Evolutionary conservation across 1,140 invertebrate species (phyloP).

Genomic region (Apis laboriosa): DNA sequence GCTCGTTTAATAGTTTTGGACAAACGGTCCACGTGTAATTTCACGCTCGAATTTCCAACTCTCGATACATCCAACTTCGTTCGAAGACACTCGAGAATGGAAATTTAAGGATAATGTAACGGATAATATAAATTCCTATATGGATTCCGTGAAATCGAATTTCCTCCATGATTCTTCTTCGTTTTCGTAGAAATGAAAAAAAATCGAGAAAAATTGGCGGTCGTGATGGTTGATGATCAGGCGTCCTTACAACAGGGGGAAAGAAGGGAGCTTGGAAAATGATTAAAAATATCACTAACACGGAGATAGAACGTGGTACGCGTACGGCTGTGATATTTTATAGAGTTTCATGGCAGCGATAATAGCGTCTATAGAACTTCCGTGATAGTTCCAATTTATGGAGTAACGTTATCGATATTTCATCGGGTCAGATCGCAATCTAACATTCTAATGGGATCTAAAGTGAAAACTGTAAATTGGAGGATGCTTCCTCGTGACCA

Average conservation of each 20-base stretch:
- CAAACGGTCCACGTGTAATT: neutral
- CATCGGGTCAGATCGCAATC: conserved; percentile 42
- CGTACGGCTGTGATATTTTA: conserved; percentile 41
- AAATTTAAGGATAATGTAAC: neutral
- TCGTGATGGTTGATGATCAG: neutral
- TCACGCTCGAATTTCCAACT: neutral
- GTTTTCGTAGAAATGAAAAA: neutral
- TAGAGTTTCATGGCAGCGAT: conserved; percentile 20
- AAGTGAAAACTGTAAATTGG: conserved; percentile 36
- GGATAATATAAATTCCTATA: neutral
- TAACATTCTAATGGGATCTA: conserved; percentile 41
- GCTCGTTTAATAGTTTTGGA: no score
- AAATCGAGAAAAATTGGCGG: conserved; percentile 16
- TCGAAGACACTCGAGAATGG: neutral
- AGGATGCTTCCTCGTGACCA: neutral
- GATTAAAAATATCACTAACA: conserved; percentile 25
- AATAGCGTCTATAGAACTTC: conserved; percentile 37
- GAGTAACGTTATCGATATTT: conserved; percentile 33
- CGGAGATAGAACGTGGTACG: conserved; percentile 5
- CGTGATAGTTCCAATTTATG: conserved; percentile 39
- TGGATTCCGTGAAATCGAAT: neutral
- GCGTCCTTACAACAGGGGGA: neutral
- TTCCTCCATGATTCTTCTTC: neutral
- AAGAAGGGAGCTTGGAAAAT: neutral
- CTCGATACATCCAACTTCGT: neutral